Evolutionary conservation across 2,888 invertebrate genomes (phyloP).

Genomic region (Podotricha telesiphe): DNA sequence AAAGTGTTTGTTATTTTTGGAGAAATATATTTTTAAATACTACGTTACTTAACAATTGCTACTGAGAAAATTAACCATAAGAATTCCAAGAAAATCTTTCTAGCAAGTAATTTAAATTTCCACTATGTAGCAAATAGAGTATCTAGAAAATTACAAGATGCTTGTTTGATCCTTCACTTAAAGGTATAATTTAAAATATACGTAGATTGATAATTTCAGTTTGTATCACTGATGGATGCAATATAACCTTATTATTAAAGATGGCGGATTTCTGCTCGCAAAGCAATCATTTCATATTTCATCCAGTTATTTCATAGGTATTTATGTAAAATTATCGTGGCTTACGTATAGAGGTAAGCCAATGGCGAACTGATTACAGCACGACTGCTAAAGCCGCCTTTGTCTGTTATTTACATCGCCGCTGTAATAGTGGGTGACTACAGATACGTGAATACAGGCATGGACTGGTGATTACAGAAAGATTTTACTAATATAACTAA

Average conservation of each 20-base stretch:
- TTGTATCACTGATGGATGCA: background rate
- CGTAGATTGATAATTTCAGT: background rate
- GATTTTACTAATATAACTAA: background rate
- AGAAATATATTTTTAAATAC: no score
- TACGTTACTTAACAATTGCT: background rate
- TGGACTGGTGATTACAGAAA: background rate
- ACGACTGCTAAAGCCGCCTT: background rate
- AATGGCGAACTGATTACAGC: constrained; percentile 18
- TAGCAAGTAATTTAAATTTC: background rate
- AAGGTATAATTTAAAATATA: constrained; percentile 11
- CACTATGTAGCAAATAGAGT: background rate
- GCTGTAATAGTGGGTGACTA: constrained; percentile 1
- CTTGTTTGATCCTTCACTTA: background rate
- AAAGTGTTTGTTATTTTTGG: no score
- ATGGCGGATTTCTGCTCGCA: constrained; percentile 16
- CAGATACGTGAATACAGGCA: background rate
- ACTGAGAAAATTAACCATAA: background rate
- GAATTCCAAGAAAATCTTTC: no score
- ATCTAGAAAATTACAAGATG: background rate
- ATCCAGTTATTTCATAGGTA: background rate
- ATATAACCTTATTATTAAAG: background rate
- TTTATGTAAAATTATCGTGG: constrained; percentile 13
- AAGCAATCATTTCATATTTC: constrained; percentile 8
- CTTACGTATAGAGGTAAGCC: background rate
- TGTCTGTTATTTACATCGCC: constrained; percentile 20